A percentile compares a stretch with the other conserved stretches of the same genome.
These are phyloP conservation scores for Drosophila kanapiae DNA, from an alignment of 1,140 invertebrate species.

Conservation along the genomic window DNA sequence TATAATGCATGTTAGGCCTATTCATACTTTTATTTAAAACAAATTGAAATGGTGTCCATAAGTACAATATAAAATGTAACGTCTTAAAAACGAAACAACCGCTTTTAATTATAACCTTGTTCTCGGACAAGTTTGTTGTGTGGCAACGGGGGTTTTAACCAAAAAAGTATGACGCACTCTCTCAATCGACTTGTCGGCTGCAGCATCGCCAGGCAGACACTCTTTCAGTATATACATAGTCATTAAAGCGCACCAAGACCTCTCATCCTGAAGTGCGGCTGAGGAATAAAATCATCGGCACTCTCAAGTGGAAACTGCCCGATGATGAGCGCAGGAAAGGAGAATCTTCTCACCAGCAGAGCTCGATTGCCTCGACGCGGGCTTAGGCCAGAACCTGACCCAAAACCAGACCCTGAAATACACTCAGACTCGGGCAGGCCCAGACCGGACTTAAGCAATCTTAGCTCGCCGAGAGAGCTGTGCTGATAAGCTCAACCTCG, in stretches of 20 bases:
- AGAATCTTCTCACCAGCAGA: slow-evolving; percentile 6
- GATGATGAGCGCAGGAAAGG: slow-evolving; percentile 39
- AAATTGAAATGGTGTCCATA: neutral
- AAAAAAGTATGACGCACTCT: slow-evolving; percentile 52
- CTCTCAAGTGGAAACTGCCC: slow-evolving; percentile 54
- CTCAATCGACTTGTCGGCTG: slow-evolving; percentile 68
- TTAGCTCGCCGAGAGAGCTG: slow-evolving; percentile 19
- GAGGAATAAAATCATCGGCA: slow-evolving; percentile 55
- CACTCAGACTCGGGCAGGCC: slow-evolving; percentile 8
- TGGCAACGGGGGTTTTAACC: neutral
- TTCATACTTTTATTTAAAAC: neutral
- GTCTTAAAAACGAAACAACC: neutral
- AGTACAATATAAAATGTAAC: neutral
- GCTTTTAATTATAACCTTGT: neutral
- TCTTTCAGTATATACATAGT: slow-evolving; percentile 27
- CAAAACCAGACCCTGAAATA: slow-evolving; percentile 22
- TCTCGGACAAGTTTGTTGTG: neutral
- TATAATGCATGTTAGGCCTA: neutral
- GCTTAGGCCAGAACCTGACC: slow-evolving; percentile 19
- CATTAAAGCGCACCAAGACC: slow-evolving; percentile 68
- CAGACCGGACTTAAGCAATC: slow-evolving; percentile 17
- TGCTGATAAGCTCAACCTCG: slow-evolving; percentile 56
- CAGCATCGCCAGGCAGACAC: slow-evolving; percentile 23
- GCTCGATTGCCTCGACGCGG: slow-evolving; percentile 1
- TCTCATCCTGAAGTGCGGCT: slow-evolving; percentile 55